Base-by-base conservation (phyloP, 2,888 invertebrate species). In the Carpatolechia fugitivella region DNA sequence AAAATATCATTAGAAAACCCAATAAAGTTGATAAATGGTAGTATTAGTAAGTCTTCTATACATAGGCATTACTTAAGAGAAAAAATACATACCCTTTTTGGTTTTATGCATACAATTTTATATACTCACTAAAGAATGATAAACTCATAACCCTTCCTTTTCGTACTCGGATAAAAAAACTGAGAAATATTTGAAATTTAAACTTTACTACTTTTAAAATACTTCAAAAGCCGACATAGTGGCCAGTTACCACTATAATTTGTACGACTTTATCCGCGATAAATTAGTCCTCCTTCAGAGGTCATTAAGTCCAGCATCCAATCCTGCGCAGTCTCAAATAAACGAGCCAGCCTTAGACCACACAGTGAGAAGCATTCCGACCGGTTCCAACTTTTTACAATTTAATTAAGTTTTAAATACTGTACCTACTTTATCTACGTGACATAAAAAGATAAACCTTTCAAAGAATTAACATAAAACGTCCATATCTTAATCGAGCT, bases 271-370 rank as follows among this genome's bases (percentile, higher is more conserved):
- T 62, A 64, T 64, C 60, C 55, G 64, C 64, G 60, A 63, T 73
- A 68, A 74, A 74, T 68, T 66, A 72, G 68, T 60, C 63, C 62
- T 60, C 64, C 49, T 51, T 54, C 24, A 10, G 58, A 65, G 62
- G 55, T 62, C 64, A 62, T 65, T 69, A 50, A 68, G 65, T 53
- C 44, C 49, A 55, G 40, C 58, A 55, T 49, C 33, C 29, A 29
- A 24, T 20, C 44, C n/a, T 44, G 44, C 48, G 33, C 48, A 38
- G 56, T 52, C 59, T 56, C 56, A 55, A 55, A 64, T 54, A 62
- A 61, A 62, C 60, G 68, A 62, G 51, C 49, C 35, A 10, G 20
- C 14, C n/a, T n/a, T 29, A 55, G 74, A 74, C 74, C 72, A 72
- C 72, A 74, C 72, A 72, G 63, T 57, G 61, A 48, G 72, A 50